phyloP scores from a whole-genome alignment of 2,113 vertebrate species.

The Daphoenositta chrysoptera region DNA sequence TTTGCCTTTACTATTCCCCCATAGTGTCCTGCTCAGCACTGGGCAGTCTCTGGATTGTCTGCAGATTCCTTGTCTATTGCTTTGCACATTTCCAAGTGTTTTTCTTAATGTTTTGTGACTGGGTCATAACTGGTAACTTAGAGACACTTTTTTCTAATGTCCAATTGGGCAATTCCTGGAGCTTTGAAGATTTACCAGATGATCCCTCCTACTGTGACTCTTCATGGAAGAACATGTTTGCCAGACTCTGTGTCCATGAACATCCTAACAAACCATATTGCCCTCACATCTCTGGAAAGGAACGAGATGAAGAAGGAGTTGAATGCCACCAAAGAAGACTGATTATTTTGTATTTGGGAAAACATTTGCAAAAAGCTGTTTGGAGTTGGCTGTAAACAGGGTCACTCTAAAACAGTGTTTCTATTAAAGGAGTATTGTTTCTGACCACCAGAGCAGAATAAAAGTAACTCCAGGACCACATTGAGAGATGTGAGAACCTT shows the following conservation, averaged over 20 bases:
- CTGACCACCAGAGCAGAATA: slow-evolving; percentile 36
- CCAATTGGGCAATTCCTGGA: not conserved
- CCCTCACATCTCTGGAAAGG: slow-evolving; percentile 4
- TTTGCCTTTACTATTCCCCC: not conserved
- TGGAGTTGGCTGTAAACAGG: not conserved
- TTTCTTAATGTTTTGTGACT: not conserved
- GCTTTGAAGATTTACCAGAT: slow-evolving; percentile 41
- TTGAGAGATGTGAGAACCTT: not conserved
- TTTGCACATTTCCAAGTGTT: not conserved
- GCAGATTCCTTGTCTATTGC: not conserved
- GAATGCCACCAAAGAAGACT: slow-evolving; percentile 40
- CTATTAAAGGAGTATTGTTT: slow-evolving; percentile 9
- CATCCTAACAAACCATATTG: not conserved
- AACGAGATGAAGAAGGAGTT: not conserved
- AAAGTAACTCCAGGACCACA: slow-evolving; percentile 22
- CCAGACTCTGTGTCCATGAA: not conserved
- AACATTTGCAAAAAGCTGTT: slow-evolving; percentile 1
- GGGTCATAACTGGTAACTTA: not conserved
- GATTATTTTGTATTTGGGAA: slow-evolving; percentile 31
- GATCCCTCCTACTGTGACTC: slow-evolving; percentile 46
- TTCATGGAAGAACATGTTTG: not conserved
- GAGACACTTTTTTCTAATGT: not conserved
- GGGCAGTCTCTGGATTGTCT: not conserved
- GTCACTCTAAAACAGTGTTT: not conserved
- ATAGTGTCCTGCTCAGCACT: not conserved